Conservation (phyloP, 2,888 invertebrate species). For the Oscheius sp. region DNA sequence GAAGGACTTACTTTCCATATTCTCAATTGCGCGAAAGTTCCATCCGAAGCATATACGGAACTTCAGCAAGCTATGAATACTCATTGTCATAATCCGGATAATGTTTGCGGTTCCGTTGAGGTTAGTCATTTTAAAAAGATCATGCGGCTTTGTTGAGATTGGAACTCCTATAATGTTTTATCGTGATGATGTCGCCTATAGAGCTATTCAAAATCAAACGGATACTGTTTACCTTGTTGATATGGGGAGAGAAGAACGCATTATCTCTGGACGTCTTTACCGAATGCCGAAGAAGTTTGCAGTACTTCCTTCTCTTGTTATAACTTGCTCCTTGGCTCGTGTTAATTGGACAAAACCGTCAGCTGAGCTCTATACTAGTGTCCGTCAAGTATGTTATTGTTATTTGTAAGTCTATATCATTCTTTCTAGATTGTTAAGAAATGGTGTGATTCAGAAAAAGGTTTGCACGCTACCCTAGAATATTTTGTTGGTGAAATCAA, state of each 20-base stretch:
- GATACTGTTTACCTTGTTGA: slow-evolving; percentile 21
- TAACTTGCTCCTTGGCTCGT: slow-evolving; percentile 5
- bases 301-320: slow-evolving; percentile 10
- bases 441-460: slow-evolving; percentile 14
- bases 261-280: neutral
- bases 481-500: slow-evolving; percentile 3
- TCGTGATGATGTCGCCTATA: slow-evolving; percentile 5
- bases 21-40: neutral
- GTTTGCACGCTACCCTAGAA: neutral
- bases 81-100: slow-evolving; percentile 1
- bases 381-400: slow-evolving; percentile 9
- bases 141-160: neutral
- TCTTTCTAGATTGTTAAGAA: slow-evolving; percentile 2
- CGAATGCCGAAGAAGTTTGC: slow-evolving; percentile 17
- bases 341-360: neutral
- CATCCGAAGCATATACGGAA: slow-evolving; percentile 1
- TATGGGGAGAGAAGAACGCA: slow-evolving; percentile 7
- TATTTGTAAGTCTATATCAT: neutral
- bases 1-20: slow-evolving; percentile 21
- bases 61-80: slow-evolving; percentile 19
- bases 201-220: neutral
- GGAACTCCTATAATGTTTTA: slow-evolving; percentile 6
- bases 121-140: neutral
- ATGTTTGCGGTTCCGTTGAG: neutral
- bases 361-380: neutral